Base-by-base conservation (phyloP, 2,888 invertebrate species). In the Drosophila mimetica region DNA sequence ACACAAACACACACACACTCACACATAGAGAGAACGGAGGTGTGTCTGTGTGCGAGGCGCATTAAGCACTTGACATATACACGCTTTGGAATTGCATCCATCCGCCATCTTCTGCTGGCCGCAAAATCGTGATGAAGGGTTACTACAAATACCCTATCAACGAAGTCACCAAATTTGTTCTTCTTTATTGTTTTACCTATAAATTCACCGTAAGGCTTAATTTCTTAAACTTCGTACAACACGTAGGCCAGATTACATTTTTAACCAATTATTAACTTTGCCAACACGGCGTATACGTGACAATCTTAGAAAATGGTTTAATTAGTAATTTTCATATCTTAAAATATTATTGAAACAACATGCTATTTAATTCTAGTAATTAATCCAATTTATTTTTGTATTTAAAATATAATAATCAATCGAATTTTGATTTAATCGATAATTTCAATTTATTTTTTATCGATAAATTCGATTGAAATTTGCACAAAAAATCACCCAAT, bases 61-160 rank as follows among this genome's bases (percentile, higher is more conserved):
- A 88, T 88, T 79, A 83, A 83, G 74, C 64, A 75, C 86, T 86
- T 82, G 79, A 86, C 84, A 79, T 71, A 79, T 60, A 69, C 69
- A 70, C 50, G 59, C 59, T 48, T 50, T 66, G 34, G 66, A 59
- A 59, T 48, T 57, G 71, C 67, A 58, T 51, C 71, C 34, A 47
- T 46, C 59, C 37, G 37, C 14, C 48, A 54, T 48, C 67, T 36
- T 50, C 32, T 42, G 25, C 18, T n/a, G 36, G 14, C 32, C 6
- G 41, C 18, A 39, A 18, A 5, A 9, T 30, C 13, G 4, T 36
- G 1, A 34, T 2, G 2, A 20, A 5, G 42, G 14, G 11, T 47
- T 47, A 3, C 32, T 20, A 28, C 7, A 20, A 16, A 63, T 63
- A 64, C 63, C 5, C 64, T 59, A 14, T n/a, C 4, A 5, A 11